Evolutionary conservation across 2,888 invertebrate species (phyloP).

Genomic region (Metacarcinus magister): DNA sequence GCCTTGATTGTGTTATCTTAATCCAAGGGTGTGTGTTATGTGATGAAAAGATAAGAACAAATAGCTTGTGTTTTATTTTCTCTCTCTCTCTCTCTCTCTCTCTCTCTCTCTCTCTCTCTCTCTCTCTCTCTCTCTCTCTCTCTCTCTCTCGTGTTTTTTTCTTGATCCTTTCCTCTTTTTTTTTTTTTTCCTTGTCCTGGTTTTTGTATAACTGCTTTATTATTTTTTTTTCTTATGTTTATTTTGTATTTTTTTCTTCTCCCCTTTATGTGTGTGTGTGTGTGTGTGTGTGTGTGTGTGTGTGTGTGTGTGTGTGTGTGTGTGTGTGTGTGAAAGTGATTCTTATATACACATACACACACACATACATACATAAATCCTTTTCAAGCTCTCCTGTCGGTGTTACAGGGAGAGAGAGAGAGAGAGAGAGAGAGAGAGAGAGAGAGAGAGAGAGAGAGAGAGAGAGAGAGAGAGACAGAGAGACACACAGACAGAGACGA

Average conservation of each 20-base stretch:
- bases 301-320: slow-evolving; percentile 31
- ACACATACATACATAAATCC: not conserved
- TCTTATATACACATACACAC: not conserved
- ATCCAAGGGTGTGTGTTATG: not conserved
- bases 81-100: slow-evolving; percentile 69
- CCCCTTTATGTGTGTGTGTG: not conserved
- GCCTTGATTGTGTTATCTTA: not conserved
- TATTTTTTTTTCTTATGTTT: not conserved
- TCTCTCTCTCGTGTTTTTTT: slow-evolving; percentile 67
- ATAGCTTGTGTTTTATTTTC: not conserved
- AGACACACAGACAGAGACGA: no score
- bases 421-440: slow-evolving; percentile 42
- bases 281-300: slow-evolving; percentile 52
- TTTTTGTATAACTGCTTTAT: not conserved
- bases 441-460: not conserved
- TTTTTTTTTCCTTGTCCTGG: not conserved
- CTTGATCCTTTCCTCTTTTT: not conserved
- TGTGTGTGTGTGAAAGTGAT: slow-evolving; percentile 30
- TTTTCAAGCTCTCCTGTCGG: not conserved
- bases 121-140: slow-evolving; percentile 60
- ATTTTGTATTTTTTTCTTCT: not conserved
- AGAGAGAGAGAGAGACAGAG: no score
- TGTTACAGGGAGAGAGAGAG: not conserved
- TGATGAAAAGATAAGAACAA: not conserved
- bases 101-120: slow-evolving; percentile 63